Conservation (phyloP, 1,140 invertebrate species). For the Sarcophaga bullata region DNA sequence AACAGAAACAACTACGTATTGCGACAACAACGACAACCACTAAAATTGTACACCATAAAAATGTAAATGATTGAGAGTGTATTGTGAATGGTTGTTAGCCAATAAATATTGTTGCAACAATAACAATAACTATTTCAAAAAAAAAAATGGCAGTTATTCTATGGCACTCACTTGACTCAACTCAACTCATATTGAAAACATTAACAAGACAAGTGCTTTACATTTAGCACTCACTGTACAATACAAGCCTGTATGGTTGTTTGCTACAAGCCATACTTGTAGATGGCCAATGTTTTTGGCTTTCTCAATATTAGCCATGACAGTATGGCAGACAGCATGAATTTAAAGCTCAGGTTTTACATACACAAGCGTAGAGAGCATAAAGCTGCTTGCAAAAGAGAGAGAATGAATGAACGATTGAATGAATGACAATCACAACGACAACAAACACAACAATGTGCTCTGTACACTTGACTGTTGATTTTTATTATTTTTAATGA, state of each 20-base stretch:
- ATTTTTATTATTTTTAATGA: neutral
- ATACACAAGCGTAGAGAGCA: no score
- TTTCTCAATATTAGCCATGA: neutral
- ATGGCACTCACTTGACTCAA: no score
- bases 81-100: neutral
- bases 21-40: neutral
- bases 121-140: neutral
- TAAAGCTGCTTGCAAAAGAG: no score
- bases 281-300: neutral
- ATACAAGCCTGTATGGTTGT: neutral
- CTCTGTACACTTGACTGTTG: neutral
- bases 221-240: no score
- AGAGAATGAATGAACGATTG: no score
- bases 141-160: neutral
- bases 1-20: neutral
- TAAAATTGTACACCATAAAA: neutral
- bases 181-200: no score
- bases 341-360: no score
- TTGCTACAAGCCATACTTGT: neutral
- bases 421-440: no score
- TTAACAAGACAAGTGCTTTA: no score
- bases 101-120: slow-evolving; percentile 17
- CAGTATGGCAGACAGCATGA: neutral
- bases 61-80: neutral
- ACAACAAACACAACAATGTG: neutral